Conservation (phyloP, 2,113 vertebrate species). For the Lanius ludovicianus region DNA sequence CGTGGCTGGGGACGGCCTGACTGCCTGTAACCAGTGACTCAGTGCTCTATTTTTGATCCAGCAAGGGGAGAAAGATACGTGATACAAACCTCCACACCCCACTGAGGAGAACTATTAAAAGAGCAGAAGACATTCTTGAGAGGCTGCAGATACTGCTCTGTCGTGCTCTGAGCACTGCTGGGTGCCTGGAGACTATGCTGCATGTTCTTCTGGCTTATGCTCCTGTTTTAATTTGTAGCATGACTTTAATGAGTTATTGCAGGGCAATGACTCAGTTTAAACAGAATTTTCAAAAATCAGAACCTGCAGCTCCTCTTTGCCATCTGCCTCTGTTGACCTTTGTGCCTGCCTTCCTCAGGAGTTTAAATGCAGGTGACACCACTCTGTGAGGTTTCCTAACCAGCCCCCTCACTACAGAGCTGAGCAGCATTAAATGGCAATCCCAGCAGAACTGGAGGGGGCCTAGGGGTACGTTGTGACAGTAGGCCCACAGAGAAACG, state of each 20-base stretch:
- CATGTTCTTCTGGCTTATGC: background rate
- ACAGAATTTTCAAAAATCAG: background rate
- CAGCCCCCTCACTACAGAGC: background rate
- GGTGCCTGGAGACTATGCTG: background rate
- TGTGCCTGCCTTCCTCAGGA: background rate
- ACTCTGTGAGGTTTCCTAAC: background rate
- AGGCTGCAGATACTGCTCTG: background rate
- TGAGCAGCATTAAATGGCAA: background rate
- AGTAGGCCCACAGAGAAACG: background rate
- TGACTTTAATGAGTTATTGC: background rate
- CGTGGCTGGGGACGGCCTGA: background rate
- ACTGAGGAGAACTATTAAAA: conserved; percentile 59
- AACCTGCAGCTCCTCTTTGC: background rate
- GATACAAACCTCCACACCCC: conserved; percentile 37
- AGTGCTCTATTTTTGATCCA: conserved; percentile 55
- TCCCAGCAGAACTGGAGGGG: background rate
- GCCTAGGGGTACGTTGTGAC: accelerated
- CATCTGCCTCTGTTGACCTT: background rate
- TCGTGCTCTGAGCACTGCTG: background rate
- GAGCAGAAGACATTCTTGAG: conserved; percentile 62
- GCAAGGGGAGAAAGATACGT: conserved; percentile 15
- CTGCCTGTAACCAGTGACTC: conserved; percentile 20
- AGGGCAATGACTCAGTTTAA: background rate
- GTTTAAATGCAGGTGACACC: background rate
- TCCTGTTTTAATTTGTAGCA: background rate